Evolutionary conservation across 1,140 invertebrate species (phyloP), one percentile per base, ranked within the genome.

Genomic region (Formica exsecta): DNA sequence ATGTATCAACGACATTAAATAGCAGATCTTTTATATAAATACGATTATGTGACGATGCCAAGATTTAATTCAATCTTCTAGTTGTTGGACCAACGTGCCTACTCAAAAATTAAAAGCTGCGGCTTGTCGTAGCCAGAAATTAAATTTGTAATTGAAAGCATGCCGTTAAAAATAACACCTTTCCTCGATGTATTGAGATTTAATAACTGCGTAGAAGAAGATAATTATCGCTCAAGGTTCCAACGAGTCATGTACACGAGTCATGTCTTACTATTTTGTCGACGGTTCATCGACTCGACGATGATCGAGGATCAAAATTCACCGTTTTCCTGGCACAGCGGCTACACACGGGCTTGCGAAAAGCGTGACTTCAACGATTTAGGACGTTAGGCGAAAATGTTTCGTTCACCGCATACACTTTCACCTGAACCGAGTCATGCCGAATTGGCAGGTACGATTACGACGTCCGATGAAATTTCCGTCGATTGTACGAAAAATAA

Each of bases 361-460:
- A 77, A 85, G 61, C 68, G 74, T 76, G 64, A 90, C 80, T 90
- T 77, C 38, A 85, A 76, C 64, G 88, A 83, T 79, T 86, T 61
- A 68, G 85, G 85, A 86, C 76, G 86, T 87, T 85, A 85, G 86
- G 86, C 86, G 79, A 90, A 90, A 89, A 90, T 90, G 88, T 89
- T 90, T 80, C 89, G 68, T 61, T 71, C 44, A 61, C 76, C 61
- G 77, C 76, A 81, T 88, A 44, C 64, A 91, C 89, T 91, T 91
- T 91, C 89, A 91, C 89, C 87, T 75, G 76, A 22, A 70, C 57
- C 61, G 81, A 62, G 85, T 61, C 76, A 85, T 87, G 65, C 89
- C 89, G 86, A 91, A 90, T 90, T 84, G 89, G 77, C 73, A 73
- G 88, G 74, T 62, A 76, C 86, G 86, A 86, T 90, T 90, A 87